Evolutionary conservation across 2,888 invertebrate genomes (phyloP).

Genomic region (Andrena bicolor): DNA sequence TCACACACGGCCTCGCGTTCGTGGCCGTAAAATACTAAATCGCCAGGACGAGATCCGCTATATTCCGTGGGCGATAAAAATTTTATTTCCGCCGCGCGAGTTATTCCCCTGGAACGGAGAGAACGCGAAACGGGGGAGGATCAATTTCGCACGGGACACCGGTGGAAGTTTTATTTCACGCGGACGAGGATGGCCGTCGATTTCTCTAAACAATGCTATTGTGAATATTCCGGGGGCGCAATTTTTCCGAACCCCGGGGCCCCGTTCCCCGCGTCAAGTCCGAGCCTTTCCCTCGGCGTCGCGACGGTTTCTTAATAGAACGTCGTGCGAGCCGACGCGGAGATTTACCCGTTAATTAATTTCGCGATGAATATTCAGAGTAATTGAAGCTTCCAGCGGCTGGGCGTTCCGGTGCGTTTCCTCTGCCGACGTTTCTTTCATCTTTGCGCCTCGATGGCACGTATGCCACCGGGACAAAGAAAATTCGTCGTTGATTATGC

Average conservation of each 20-base stretch:
- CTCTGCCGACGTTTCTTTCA: constrained; percentile 11
- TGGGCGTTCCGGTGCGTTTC: not conserved
- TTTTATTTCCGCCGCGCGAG: constrained; percentile 18
- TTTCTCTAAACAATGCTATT: constrained; percentile 14
- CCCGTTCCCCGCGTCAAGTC: not conserved
- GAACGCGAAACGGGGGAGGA: not conserved
- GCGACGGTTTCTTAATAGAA: constrained; percentile 28
- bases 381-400: not conserved
- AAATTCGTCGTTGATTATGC: constrained; percentile 13
- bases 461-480: constrained; percentile 3
- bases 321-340: constrained; percentile 26
- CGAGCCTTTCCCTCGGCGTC: not conserved
- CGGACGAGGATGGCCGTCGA: not conserved
- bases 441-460: not conserved
- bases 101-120: not conserved
- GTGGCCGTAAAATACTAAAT: not conserved
- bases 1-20: not conserved
- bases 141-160: constrained; percentile 7
- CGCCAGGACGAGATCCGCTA: not conserved
- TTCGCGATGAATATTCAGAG: constrained; percentile 50
- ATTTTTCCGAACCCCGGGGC: too few relatives aligned
- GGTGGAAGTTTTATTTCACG: constrained; percentile 1
- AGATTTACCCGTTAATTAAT: constrained; percentile 47
- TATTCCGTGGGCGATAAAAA: constrained; percentile 14
- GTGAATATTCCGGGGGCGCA: not conserved